These are phyloP conservation scores for Noctua janthe DNA, from an alignment of 2,888 invertebrate species.

Conservation along the genomic window DNA sequence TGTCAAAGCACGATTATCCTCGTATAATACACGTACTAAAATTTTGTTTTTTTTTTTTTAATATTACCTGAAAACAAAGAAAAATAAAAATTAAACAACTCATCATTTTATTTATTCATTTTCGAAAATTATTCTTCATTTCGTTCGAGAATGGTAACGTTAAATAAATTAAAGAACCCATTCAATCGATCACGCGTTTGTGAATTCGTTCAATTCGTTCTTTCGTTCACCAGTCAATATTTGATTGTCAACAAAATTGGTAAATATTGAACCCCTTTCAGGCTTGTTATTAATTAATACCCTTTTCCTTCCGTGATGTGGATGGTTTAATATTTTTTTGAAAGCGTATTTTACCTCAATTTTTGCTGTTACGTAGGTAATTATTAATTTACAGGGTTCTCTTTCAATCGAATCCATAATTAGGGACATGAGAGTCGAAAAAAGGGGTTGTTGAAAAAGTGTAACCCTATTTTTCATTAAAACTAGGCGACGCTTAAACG, in stretches of 20 bases:
- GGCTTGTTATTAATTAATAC: constrained; percentile 20
- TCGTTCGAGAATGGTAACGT: background rate
- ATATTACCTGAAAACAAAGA: constrained; percentile 39
- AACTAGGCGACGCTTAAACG: background rate
- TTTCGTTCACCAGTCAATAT: constrained; percentile 38
- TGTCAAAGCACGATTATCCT: background rate
- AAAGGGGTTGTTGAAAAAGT: background rate
- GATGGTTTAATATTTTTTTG: background rate
- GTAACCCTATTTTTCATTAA: background rate
- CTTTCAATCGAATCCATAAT: background rate
- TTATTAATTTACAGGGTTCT: background rate
- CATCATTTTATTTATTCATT: constrained; percentile 4
- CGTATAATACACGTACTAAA: background rate
- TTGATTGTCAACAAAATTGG: constrained; percentile 31
- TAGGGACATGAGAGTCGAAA: background rate
- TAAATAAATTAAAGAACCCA: constrained; percentile 38
- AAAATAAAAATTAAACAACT: constrained; percentile 2
- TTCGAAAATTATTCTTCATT: background rate
- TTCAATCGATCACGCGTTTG: constrained; percentile 27
- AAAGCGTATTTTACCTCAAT: background rate
- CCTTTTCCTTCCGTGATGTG: background rate
- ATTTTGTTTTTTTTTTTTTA: no score
- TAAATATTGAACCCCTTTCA: constrained; percentile 31
- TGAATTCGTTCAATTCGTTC: constrained; percentile 45
- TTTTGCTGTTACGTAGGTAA: background rate